Evolutionary conservation across 2,113 vertebrate species (phyloP).

Genomic region (Panurus biarmicus): DNA sequence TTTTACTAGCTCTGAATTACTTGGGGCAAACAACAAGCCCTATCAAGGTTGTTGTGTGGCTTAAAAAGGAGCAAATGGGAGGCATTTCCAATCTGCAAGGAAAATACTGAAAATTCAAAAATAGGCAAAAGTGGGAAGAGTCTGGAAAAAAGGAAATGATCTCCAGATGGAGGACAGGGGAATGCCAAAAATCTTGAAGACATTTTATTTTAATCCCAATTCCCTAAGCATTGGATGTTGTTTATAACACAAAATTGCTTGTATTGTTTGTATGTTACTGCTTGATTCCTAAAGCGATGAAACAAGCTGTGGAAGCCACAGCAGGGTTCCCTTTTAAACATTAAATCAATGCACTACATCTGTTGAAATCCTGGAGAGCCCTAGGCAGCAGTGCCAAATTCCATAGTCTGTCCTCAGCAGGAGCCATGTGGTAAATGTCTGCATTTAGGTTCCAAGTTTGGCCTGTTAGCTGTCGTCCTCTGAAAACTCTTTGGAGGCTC

Average conservation of each 20-base stretch:
- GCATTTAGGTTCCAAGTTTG: slow-evolving; percentile 25
- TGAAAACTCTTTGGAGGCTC: not conserved
- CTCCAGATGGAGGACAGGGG: slow-evolving; percentile 44
- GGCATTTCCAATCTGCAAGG: not conserved
- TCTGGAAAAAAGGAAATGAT: not conserved
- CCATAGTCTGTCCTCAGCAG: slow-evolving; percentile 37
- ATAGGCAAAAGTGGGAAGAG: slow-evolving; percentile 10
- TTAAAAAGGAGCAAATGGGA: not conserved
- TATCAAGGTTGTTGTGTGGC: not conserved
- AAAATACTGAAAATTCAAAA: not conserved
- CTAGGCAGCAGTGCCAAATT: slow-evolving; percentile 51
- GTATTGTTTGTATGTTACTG: slow-evolving; percentile 58
- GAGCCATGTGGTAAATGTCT: not conserved
- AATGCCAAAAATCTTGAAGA: slow-evolving; percentile 51
- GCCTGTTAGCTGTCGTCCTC: slow-evolving; percentile 8
- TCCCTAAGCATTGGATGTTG: slow-evolving; percentile 58
- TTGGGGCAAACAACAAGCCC: not conserved
- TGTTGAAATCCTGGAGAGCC: slow-evolving; percentile 57
- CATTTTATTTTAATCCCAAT: slow-evolving; percentile 47
- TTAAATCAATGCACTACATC: slow-evolving; percentile 60
- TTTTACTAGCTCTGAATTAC: not conserved
- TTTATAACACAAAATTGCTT: slow-evolving; percentile 56
- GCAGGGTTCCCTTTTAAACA: slow-evolving; percentile 53
- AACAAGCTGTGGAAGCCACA: slow-evolving; percentile 60
- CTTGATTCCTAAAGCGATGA: slow-evolving; percentile 47